Conservation (phyloP, 2,113 vertebrate species). For the Hydrochoerus hydrochaeris region DNA sequence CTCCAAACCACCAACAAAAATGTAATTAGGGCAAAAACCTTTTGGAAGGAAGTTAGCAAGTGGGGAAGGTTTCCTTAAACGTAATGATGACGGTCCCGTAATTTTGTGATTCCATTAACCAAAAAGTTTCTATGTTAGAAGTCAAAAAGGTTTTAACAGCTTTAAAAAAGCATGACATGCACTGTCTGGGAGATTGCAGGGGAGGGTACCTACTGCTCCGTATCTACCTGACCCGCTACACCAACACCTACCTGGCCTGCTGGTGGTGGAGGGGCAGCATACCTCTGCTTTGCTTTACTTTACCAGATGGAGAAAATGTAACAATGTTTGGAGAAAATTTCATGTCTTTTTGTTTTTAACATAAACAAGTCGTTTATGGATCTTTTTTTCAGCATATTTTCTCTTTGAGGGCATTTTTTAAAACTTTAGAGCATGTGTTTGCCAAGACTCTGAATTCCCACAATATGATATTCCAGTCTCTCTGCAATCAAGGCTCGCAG, state of each 20-base stretch:
- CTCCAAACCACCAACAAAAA: constrained; percentile 69
- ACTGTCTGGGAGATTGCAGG: too few species aligned
- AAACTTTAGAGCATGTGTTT: constrained; percentile 82
- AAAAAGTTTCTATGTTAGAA: constrained; percentile 44
- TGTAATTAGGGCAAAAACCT: constrained; percentile 64
- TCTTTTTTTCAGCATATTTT: constrained; percentile 77
- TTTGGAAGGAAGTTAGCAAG: constrained; percentile 74
- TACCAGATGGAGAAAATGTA: constrained; percentile 85
- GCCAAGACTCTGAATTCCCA: constrained; percentile 74
- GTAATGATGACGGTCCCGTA: constrained; percentile 58
- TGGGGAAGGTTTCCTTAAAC: constrained; percentile 57
- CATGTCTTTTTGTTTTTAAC: constrained; percentile 86
- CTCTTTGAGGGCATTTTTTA: constrained; percentile 80
- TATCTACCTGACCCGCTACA: not conserved
- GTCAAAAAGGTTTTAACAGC: not conserved
- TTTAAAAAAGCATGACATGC: not conserved
- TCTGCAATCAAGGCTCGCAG: constrained; percentile 75
- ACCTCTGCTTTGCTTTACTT: constrained; percentile 79
- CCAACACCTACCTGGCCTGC: not conserved
- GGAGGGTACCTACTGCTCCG: not conserved
- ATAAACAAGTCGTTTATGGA: constrained; percentile 85
- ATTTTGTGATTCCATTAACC: constrained; percentile 50
- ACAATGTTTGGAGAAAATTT: constrained; percentile 77
- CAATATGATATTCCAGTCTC: constrained; percentile 73
- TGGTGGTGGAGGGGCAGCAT: not conserved